A percentile compares a stretch with the other conserved stretches of the same genome.
Evolutionary conservation across 2,888 invertebrate genomes (phyloP).

Genomic region (Anticlea derivata): DNA sequence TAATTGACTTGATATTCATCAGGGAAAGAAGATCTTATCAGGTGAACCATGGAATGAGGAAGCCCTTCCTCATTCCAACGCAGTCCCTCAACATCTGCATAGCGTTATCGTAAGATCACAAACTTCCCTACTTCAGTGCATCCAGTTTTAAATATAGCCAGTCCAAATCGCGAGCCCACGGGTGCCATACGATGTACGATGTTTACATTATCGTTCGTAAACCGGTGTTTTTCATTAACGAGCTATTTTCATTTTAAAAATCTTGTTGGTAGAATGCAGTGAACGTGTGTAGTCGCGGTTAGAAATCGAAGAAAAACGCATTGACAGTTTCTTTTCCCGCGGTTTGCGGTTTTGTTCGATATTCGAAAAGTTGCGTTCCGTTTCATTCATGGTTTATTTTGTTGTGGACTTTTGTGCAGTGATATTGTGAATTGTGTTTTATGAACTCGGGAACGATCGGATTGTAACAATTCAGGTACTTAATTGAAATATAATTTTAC

Average conservation of each 20-base stretch:
- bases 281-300: conserved; percentile 33
- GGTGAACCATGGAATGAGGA: conserved; percentile 18
- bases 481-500: neutral
- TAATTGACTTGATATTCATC: no score
- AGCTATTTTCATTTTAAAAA: conserved; percentile 70
- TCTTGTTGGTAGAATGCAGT: conserved; percentile 38
- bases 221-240: conserved; percentile 58
- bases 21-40: no score
- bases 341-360: conserved; percentile 24
- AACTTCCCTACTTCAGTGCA: conserved; percentile 52
- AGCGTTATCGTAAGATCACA: conserved; percentile 57
- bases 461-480: conserved; percentile 31
- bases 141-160: conserved; percentile 72
- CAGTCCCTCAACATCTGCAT: conserved; percentile 55
- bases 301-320: conserved; percentile 14
- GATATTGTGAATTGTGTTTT: conserved; percentile 19
- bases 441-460: conserved; percentile 6
- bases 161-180: conserved; percentile 75
- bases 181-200: conserved; percentile 61
- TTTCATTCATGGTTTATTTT: conserved; percentile 13
- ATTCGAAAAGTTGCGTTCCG: conserved; percentile 21
- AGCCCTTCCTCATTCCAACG: conserved; percentile 14
- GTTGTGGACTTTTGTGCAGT: conserved; percentile 18
- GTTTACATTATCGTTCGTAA: conserved; percentile 54
- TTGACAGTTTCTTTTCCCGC: conserved; percentile 21